These are phyloP conservation scores for Arctopsyche grandis DNA, from an alignment of 1,140 invertebrate species.

Conservation along the genomic window DNA sequence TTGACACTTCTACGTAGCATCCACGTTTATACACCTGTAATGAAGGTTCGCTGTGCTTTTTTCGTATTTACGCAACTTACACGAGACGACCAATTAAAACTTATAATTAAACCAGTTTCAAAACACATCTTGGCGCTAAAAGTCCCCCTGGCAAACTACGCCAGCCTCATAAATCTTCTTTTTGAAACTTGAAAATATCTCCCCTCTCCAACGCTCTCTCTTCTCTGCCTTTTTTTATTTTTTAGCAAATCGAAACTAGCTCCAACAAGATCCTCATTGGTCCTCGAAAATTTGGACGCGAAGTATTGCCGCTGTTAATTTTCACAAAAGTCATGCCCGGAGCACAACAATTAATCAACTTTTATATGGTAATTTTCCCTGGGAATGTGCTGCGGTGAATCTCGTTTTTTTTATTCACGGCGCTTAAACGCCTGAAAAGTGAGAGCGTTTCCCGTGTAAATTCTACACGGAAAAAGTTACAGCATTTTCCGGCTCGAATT, in stretches of 20 bases:
- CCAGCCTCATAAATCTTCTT: constrained; percentile 24
- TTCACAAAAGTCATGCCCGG: background rate
- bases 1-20: too few species aligned
- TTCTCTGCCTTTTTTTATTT: background rate
- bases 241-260: background rate
- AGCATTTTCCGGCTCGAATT: constrained; percentile 3
- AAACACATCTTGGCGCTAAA: constrained; percentile 20
- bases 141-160: background rate
- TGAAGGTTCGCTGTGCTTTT: background rate
- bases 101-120: constrained; percentile 45
- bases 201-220: background rate
- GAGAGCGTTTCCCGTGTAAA: background rate
- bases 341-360: constrained; percentile 15
- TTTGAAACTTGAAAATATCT: constrained; percentile 14
- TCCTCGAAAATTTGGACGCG: background rate
- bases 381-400: background rate
- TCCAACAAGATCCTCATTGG: background rate
- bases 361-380: constrained; percentile 17
- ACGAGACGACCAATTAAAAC: constrained; percentile 40
- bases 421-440: constrained; percentile 3
- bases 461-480: background rate
- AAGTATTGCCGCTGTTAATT: background rate
- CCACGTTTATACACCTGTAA: background rate
- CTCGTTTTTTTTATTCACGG: background rate
- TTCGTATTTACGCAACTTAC: constrained; percentile 36